Percentiles rank a stretch among this genome's conserved stretches.
Evolutionary conservation across 2,888 invertebrate genomes (phyloP).

Genomic region (Leptopterna dolabrata): DNA sequence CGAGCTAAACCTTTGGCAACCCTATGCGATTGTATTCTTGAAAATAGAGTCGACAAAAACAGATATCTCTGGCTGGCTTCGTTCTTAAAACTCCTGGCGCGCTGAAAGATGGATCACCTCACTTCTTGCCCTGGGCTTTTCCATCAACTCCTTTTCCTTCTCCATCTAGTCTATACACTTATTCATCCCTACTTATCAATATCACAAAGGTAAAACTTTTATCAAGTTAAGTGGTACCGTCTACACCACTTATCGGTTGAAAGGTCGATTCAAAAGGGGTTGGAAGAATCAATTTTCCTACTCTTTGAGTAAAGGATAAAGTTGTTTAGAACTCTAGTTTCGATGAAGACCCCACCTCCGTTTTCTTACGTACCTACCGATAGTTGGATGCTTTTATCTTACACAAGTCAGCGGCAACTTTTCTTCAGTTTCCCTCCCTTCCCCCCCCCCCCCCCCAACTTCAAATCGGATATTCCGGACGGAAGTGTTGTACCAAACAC

Average conservation of each 20-base stretch:
- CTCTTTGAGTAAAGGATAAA: background rate
- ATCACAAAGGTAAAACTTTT: background rate
- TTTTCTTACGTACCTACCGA: background rate
- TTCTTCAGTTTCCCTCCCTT: background rate
- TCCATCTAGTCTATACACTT: background rate
- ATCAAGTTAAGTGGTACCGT: background rate
- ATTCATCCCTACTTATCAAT: slow-evolving; percentile 10
- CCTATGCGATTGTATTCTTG: background rate
- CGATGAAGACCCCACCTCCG: background rate
- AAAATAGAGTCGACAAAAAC: background rate
- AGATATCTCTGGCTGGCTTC: background rate
- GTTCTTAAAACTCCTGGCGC: background rate
- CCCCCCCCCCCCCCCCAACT: background rate
- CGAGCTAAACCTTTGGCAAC: background rate
- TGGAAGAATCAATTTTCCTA: background rate
- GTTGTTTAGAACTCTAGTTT: slow-evolving; percentile 5
- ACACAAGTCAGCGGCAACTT: background rate
- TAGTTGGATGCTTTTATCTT: background rate
- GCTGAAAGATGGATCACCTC: slow-evolving; percentile 2
- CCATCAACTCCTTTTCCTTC: background rate
- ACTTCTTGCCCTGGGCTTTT: background rate
- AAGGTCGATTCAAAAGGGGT: background rate
- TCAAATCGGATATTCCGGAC: background rate
- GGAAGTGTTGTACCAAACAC: background rate
- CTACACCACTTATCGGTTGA: background rate